These are phyloP conservation scores for Chrysodeixis includens DNA, from an alignment of 2,888 invertebrate genomes.

Conservation along the genomic window DNA sequence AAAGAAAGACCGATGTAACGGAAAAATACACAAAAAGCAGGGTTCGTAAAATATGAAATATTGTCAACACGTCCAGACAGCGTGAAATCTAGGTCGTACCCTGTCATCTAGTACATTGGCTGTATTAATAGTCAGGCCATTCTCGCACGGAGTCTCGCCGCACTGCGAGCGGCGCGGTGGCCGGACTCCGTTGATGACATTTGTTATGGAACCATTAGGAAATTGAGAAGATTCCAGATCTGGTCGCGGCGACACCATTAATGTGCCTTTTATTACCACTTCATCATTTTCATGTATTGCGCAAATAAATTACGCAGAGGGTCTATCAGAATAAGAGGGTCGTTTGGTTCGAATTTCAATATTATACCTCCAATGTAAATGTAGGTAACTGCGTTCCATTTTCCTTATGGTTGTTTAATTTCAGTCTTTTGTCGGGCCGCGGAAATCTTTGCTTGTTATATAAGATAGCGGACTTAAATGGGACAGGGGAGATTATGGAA, in stretches of 20 bases:
- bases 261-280: conserved; percentile 73
- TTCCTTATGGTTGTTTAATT: conserved; percentile 38
- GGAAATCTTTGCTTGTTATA: conserved; percentile 11
- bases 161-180: no score
- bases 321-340: conserved; percentile 35
- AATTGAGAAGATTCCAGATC: conserved; percentile 75
- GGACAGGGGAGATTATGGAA: conserved; percentile 2
- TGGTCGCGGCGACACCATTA: conserved; percentile 59
- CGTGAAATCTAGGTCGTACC: conserved; percentile 62
- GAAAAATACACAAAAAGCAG: conserved; percentile 23
- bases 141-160: conserved; percentile 55
- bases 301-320: conserved; percentile 52
- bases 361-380: conserved; percentile 3
- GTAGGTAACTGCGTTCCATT: conserved; percentile 20
- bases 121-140: conserved; percentile 63
- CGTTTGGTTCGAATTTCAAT: conserved; percentile 43
- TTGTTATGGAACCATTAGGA: conserved; percentile 72
- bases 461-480: conserved; percentile 17
- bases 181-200: conserved; percentile 59
- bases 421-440: conserved; percentile 30
- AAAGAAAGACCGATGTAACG: conserved; percentile 15
- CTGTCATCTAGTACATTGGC: conserved; percentile 60
- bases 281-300: conserved; percentile 68
- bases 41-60: conserved; percentile 58
- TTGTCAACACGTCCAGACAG: conserved; percentile 56